A percentile compares a stretch with the other conserved stretches of the same genome.
phyloP scores from a whole-genome alignment of 2,888 invertebrate genomes.

The Scelioninae gen. 1 region DNA sequence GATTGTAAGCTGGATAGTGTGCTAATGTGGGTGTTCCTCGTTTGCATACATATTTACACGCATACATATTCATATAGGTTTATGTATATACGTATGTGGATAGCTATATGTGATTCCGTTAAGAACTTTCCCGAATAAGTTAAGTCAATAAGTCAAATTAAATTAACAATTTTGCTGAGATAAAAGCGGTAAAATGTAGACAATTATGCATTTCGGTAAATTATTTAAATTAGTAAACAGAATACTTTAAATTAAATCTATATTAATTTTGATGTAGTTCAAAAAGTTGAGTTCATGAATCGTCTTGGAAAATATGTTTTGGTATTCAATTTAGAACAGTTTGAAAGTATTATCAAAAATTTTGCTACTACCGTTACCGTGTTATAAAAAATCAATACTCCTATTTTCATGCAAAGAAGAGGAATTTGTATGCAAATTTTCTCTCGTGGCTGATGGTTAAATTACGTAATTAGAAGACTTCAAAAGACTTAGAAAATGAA shows the following conservation, averaged over 20 bases:
- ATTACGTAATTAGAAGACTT: constrained; percentile 3
- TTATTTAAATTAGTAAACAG: too few species aligned
- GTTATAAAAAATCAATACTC: constrained; percentile 8
- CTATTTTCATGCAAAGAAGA: constrained; percentile 2
- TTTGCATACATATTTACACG: background rate
- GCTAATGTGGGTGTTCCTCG: background rate
- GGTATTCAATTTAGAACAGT: background rate
- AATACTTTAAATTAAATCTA: too few species aligned
- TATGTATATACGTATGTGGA: constrained; percentile 3
- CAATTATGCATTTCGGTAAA: too few species aligned
- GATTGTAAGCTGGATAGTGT: background rate
- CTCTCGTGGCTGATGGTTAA: constrained; percentile 2
- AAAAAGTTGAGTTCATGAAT: too few species aligned
- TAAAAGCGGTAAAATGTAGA: background rate
- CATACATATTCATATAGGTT: constrained; percentile 18
- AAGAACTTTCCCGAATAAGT: constrained; percentile 12
- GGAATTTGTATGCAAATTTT: constrained; percentile 6
- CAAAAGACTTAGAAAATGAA: constrained; percentile 1
- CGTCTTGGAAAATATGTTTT: too few species aligned
- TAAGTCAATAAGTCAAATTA: constrained; percentile 25
- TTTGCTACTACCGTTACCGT: background rate
- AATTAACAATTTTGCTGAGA: constrained; percentile 18
- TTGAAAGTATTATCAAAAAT: background rate
- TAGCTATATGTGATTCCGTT: background rate
- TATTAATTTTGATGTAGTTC: too few species aligned